phyloP scores from a whole-genome alignment of 37 sponge, comb jelly and placozoan genomes.

The Eunapius fragilis region DNA sequence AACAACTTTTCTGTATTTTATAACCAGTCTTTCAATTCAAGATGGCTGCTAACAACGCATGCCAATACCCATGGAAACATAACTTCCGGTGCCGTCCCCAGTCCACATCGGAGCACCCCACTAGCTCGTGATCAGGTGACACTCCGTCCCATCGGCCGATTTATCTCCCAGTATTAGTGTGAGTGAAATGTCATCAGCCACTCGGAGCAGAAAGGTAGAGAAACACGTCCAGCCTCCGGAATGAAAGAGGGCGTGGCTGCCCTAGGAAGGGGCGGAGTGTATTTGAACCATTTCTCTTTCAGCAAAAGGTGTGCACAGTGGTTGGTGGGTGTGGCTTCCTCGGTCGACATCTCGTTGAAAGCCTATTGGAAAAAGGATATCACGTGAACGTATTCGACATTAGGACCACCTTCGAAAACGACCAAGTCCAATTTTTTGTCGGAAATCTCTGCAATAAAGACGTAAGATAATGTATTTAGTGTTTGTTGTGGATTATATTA shows the following conservation, averaged over 20 bases:
- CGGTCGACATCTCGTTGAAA: conserved; percentile 83
- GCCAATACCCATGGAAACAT: no score
- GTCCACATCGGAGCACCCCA: no score
- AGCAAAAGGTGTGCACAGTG: conserved; percentile 68
- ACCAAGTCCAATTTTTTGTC: conserved; percentile 63
- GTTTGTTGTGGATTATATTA: no score
- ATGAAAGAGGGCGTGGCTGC: not conserved
- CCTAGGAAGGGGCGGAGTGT: not conserved
- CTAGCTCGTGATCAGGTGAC: not conserved
- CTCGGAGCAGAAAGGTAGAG: conserved; percentile 19
- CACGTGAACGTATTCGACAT: conserved; percentile 87
- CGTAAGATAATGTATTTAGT: no score
- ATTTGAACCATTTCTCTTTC: not conserved
- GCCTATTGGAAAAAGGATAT: conserved; percentile 74
- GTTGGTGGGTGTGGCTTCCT: conserved; percentile 93
- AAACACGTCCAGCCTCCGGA: no score
- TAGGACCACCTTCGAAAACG: conserved; percentile 39
- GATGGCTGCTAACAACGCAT: no score
- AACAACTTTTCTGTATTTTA: no score
- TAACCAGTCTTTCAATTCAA: no score
- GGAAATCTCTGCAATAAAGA: conserved; percentile 83
- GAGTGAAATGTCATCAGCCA: conserved; percentile 1
- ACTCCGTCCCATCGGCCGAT: not conserved
- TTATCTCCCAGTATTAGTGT: not conserved
- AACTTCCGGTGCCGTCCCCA: no score